Evolutionary conservation across 1,140 invertebrate species (phyloP).

Genomic region (Neodiprion fabricii): DNA sequence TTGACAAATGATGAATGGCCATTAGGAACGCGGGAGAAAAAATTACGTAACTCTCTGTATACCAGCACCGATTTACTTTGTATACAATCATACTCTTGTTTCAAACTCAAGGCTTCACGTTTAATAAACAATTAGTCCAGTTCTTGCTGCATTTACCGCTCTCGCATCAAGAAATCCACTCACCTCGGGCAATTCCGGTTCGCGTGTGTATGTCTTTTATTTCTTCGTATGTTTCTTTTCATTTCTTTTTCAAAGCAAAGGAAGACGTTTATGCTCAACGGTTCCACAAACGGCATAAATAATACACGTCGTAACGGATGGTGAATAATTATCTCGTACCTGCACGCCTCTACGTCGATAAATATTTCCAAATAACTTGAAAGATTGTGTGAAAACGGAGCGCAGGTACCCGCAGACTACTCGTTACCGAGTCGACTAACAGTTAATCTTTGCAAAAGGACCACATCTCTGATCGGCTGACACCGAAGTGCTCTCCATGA

Average conservation of each 20-base stretch:
- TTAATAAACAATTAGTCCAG: conserved; percentile 8
- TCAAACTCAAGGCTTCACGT: neutral
- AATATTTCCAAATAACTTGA: too few species aligned
- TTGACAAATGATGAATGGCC: conserved; percentile 17
- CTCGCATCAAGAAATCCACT: neutral
- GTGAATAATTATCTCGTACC: too few species aligned
- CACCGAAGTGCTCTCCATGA: neutral
- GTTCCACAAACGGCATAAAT: too few species aligned
- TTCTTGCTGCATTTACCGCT: neutral
- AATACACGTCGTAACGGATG: too few species aligned
- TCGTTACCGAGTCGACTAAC: neutral
- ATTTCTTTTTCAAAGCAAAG: neutral
- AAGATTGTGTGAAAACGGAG: too few species aligned
- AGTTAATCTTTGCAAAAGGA: neutral
- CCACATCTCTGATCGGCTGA: neutral
- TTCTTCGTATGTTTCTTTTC: neutral
- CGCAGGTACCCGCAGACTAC: neutral
- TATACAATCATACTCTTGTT: neutral
- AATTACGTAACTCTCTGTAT: too few species aligned
- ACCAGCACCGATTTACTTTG: neutral
- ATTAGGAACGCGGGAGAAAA: neutral
- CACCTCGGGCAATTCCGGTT: neutral
- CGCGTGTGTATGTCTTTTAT: too few species aligned
- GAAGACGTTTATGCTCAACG: too few species aligned
- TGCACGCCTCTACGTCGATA: too few species aligned